Evolutionary conservation across 35 echinoderm and acorn worm species (phyloP), one percentile per base, ranked within the genome.

Genomic region (Heliocidaris tuberculata): DNA sequence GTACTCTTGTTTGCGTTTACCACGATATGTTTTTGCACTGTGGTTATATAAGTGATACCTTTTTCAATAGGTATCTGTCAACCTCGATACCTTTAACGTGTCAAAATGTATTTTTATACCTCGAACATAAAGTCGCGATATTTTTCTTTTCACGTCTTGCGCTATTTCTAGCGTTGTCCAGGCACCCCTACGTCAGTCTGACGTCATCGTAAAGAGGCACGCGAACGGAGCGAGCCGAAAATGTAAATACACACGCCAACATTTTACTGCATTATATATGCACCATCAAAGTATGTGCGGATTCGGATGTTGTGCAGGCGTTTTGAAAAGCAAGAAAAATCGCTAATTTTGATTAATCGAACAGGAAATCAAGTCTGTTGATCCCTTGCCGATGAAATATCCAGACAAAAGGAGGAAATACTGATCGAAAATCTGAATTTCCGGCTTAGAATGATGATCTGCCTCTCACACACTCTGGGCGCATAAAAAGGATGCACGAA

Each of bases 91-190:
- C 65, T 78, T 78, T 78, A 78, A 78, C 21, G 65, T 78, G 65
- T 78, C 65, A 78, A 21, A 78, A 78, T 78, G 65, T 78, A 78
- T 78, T 89, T 47, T 89, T 89, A 89, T 89, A 89, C 87, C 31
- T 9, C 87, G 87, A 47, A 89, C 87, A 89, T 89, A 89, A 89
- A 89, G 87, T 89, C 87, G 87, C 87, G 87, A 89, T 89, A 89
- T 89, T 89, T 89, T 89, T 89, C 87, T 89, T 89, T 89, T 89
- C 87, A 89, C 87, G 87, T 89, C 87, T 89, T 89, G 32, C 32
- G 87, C 87, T 89, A 89, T 89, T 89, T 89, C 87, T 32, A 89
- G 87, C 31, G 87, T 89, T 48, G 47, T 89, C 87, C 87, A 89
- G 87, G 87, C 47, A 89, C 87, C 31, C 87, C 31, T 13, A 89